These are phyloP conservation scores for Ceratothoa steindachneri DNA, from an alignment of 2,888 invertebrate species.

Conservation along the genomic window DNA sequence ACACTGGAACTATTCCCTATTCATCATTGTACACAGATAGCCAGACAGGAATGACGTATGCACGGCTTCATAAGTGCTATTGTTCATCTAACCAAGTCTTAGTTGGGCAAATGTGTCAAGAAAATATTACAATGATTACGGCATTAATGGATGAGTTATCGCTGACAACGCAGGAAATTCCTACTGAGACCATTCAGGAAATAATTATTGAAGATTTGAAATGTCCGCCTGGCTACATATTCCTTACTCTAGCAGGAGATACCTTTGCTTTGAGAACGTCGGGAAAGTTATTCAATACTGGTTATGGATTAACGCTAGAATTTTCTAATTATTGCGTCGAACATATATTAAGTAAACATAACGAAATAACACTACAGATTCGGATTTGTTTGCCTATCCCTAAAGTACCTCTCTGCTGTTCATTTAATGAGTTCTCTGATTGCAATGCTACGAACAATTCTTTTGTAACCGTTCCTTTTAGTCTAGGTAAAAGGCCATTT, in stretches of 20 bases:
- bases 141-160: neutral
- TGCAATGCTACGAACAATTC: neutral
- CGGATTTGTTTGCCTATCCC: constrained; percentile 25
- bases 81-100: neutral
- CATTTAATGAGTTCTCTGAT: neutral
- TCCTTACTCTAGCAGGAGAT: neutral
- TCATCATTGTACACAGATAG: neutral
- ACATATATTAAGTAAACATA: constrained; percentile 15
- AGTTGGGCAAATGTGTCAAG: neutral
- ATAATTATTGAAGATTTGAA: neutral
- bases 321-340: constrained; percentile 28
- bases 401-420: constrained; percentile 31
- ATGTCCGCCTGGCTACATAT: neutral
- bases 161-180: neutral
- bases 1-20: neutral
- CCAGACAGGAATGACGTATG: neutral
- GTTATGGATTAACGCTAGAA: neutral
- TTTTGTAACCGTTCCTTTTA: neutral
- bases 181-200: neutral
- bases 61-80: neutral
- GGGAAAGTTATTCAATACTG: neutral
- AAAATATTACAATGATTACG: neutral
- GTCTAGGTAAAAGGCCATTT: neutral
- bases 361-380: constrained; percentile 12
- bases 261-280: neutral